Conservation (phyloP, 2,113 vertebrate genomes). For the Rana temporaria region DNA sequence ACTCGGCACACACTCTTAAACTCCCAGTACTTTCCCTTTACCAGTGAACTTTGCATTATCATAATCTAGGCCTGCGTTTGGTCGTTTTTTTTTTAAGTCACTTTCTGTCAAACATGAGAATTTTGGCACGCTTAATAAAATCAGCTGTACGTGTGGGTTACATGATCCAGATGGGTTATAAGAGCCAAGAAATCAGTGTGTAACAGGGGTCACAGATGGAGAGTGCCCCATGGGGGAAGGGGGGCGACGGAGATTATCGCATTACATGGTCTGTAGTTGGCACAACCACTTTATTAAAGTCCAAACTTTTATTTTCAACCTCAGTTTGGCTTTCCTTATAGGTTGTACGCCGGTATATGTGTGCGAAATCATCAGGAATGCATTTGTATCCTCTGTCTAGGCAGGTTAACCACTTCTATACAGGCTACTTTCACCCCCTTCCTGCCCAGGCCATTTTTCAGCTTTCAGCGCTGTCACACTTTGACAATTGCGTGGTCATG, state of each 20-base stretch:
- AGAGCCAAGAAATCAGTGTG: slow-evolving; percentile 34
- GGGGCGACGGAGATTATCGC: neutral
- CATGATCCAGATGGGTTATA: slow-evolving; percentile 34
- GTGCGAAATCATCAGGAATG: neutral
- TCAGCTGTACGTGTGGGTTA: slow-evolving; percentile 22
- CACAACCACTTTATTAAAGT: neutral
- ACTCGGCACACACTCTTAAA: too few relatives aligned
- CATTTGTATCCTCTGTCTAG: neutral
- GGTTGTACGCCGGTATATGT: neutral
- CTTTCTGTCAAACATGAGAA: slow-evolving; percentile 13
- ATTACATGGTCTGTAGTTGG: neutral
- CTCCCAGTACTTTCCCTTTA: neutral
- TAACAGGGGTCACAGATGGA: slow-evolving; percentile 39
- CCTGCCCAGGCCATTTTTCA: too few relatives aligned
- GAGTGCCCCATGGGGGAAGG: slow-evolving; percentile 3
- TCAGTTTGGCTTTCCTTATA: neutral
- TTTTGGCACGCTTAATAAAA: slow-evolving; percentile 13
- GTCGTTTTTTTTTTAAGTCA: neutral
- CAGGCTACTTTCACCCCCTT: too few relatives aligned
- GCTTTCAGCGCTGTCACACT: too few relatives aligned
- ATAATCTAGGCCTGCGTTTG: neutral
- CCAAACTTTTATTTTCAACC: neutral
- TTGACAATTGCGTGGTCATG: too few relatives aligned
- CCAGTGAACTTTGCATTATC: too few relatives aligned
- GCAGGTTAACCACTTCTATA: too few relatives aligned